Base-by-base conservation (phyloP, 2,797 vertebrate genomes). In the Typhlichthys eigenmanni region DNA sequence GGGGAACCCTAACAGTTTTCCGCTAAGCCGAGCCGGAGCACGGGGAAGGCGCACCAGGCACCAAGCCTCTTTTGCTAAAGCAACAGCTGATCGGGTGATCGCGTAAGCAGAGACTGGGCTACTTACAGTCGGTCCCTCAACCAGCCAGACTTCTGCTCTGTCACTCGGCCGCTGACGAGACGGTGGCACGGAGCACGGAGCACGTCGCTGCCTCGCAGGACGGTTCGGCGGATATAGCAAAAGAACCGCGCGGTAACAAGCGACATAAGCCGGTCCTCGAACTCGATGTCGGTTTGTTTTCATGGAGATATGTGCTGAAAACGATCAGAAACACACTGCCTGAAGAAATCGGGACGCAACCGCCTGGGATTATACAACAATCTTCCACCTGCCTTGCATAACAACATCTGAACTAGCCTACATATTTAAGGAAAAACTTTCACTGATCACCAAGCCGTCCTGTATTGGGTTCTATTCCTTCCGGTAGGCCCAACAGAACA, bases 41-140 rank as follows among this genome's bases (percentile, higher is more conserved):
- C 77, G 83, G 67, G 68, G 66, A 73, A 46, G 66, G 75, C 57
- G 82, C 73, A 67, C 69, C 46, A 66, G 71, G 71, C 53, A 67
- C 69, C 46, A 66, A 72, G 71, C 53, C 69, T 69, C 49, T 47
- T 60, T 34, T 54, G 47, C 45, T 52, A 76, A 78, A 86, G 83
- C 87, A 90, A 90, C 89, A 91, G 89, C 89, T 89, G 86, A 90
- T 86, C 58, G 50, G 75, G 74, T 64, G 89, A 80, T 78, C 79
- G 81, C 82, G 73, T 78, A 59, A 78, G 74, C 79, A 68, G 75
- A 83, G 79, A 72, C 75, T 56, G 58, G 71, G 81, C 79, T 77
- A 83, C 88, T 89, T 85, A 88, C 88, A 73, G 82, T 75, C 77
- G 72, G 71, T 76, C 75, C 72, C 6, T 43, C 38, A 43, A 43